Evolutionary conservation across 2,888 invertebrate species (phyloP).

Genomic region (Disparrhopalites patrizii): DNA sequence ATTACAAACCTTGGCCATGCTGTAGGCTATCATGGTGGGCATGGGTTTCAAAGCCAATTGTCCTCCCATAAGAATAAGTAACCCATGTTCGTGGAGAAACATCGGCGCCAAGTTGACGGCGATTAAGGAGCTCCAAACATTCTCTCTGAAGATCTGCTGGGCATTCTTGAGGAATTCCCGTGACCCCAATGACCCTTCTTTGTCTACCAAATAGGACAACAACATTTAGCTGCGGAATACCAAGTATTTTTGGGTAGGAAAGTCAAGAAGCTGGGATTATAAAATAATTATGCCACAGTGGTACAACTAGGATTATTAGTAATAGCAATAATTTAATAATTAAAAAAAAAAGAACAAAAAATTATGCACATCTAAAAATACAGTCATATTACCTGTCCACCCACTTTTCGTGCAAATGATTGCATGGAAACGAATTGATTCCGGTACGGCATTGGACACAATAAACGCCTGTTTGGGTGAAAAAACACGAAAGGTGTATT

Average conservation of each 20-base stretch:
- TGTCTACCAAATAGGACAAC: not conserved
- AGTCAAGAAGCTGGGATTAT: not conserved
- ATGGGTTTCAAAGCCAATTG: slow-evolving; percentile 12
- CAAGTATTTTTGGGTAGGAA: not conserved
- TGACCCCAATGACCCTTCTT: slow-evolving; percentile 15
- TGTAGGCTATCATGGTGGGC: slow-evolving; percentile 18
- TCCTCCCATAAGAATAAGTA: slow-evolving; percentile 21
- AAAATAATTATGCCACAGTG: not conserved
- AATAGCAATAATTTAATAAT: not conserved
- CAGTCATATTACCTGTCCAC: slow-evolving; percentile 24
- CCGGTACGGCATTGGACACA: slow-evolving; percentile 12
- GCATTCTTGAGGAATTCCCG: slow-evolving; percentile 8
- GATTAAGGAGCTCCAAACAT: slow-evolving; percentile 22
- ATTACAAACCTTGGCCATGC: slow-evolving; percentile 11
- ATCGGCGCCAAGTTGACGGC: slow-evolving; percentile 14
- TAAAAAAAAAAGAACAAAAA: not conserved
- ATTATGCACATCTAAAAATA: not conserved
- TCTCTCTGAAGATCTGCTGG: slow-evolving; percentile 16
- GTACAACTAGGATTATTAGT: too few relatives aligned
- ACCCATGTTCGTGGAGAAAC: slow-evolving; percentile 12
- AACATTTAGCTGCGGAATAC: too few relatives aligned
- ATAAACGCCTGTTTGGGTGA: slow-evolving; percentile 23
- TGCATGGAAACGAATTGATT: slow-evolving; percentile 7
- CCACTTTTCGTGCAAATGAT: slow-evolving; percentile 23
- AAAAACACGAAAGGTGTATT: too few relatives aligned